A percentile compares a stretch with the other conserved stretches of the same genome.
These are phyloP conservation scores for Oxygymnocypris stewartii DNA, from an alignment of 2,113 vertebrate genomes.

Conservation along the genomic window DNA sequence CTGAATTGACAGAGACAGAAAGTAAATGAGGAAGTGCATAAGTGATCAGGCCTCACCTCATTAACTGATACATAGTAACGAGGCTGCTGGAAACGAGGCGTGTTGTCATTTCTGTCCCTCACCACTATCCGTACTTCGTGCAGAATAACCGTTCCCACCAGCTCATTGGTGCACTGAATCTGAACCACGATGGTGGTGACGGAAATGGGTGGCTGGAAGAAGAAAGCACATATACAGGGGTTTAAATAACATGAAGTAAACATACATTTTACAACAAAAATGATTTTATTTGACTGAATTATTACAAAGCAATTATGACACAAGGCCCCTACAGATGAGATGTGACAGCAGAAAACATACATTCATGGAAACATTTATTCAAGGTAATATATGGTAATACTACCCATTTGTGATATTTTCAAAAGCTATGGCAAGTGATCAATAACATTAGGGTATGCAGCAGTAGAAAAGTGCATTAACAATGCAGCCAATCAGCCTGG, in stretches of 20 bases:
- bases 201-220: constrained; percentile 85
- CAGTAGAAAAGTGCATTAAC: background rate
- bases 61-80: constrained; percentile 88
- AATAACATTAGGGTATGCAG: background rate
- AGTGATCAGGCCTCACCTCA: constrained; percentile 79
- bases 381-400: background rate
- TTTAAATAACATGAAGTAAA: constrained; percentile 2
- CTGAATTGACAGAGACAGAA: constrained; percentile 8
- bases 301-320: background rate
- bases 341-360: background rate
- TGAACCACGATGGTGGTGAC: constrained; percentile 94
- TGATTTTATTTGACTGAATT: background rate
- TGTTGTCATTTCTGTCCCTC: constrained; percentile 92
- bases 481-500: background rate
- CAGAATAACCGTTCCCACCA: constrained; percentile 88
- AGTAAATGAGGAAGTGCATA: background rate
- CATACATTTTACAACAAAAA: background rate
- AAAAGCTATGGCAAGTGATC: background rate
- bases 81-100: constrained; percentile 85
- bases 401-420: background rate
- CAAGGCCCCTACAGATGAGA: background rate
- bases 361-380: background rate
- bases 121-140: constrained; percentile 95
- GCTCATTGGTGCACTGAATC: constrained; percentile 89
- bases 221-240: constrained; percentile 27